A percentile compares a stretch with the other conserved stretches of the same genome.
Conservation (phyloP, 2,113 vertebrate species). For the Felis chaus region DNA sequence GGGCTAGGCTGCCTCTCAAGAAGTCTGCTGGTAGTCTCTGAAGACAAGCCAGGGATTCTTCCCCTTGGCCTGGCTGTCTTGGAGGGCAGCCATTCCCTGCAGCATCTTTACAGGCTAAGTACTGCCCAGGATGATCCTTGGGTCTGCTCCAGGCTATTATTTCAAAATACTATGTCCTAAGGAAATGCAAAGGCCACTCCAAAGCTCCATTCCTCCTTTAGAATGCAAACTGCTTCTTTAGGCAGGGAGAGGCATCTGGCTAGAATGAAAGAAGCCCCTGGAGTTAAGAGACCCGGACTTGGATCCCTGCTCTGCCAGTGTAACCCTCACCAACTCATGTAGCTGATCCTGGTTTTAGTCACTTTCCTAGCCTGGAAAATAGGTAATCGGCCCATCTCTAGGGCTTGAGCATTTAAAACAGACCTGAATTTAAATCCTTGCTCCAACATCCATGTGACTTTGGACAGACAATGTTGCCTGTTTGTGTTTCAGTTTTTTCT, state of each 20-base stretch:
- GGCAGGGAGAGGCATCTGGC: neutral
- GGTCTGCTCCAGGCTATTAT: neutral
- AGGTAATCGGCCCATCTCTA: neutral
- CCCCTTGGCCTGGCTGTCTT: neutral
- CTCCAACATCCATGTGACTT: neutral
- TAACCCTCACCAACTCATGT: neutral
- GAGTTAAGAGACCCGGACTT: neutral
- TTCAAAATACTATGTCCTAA: neutral
- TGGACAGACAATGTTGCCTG: neutral
- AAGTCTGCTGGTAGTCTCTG: neutral
- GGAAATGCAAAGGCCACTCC: neutral
- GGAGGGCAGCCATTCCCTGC: neutral
- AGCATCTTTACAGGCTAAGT: neutral
- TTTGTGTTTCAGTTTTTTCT: neutral
- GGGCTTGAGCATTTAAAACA: neutral
- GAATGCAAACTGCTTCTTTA: neutral
- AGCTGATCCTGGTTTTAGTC: neutral
- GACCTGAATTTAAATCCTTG: neutral
- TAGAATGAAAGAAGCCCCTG: neutral
- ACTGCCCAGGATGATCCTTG: neutral
- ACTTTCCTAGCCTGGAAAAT: neutral
- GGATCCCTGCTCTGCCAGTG: neutral
- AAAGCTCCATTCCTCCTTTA: neutral
- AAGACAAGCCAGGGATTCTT: neutral
- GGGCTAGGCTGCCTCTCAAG: neutral